Conservation (phyloP, 2,797 vertebrate species). For the Mastacembelus armatus region DNA sequence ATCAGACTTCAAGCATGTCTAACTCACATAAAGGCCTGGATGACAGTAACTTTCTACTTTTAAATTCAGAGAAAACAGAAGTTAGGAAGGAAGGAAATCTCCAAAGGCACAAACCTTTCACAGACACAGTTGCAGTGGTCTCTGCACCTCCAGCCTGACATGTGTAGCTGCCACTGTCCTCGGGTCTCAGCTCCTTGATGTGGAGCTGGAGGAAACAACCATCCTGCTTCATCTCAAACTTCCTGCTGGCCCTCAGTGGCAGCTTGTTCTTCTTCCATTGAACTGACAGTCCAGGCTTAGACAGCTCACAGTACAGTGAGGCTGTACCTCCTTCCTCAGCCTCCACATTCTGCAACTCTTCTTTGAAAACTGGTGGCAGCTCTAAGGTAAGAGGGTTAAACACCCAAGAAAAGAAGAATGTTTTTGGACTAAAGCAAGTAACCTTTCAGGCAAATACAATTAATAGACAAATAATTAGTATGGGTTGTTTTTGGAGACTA, state of each 20-base stretch:
- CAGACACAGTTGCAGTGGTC: constrained; percentile 54
- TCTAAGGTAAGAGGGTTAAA: constrained; percentile 27
- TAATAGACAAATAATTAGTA: too few species aligned
- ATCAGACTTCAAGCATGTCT: too few species aligned
- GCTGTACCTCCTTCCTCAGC: constrained; percentile 64
- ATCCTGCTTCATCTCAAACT: constrained; percentile 83
- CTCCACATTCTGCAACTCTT: constrained; percentile 57
- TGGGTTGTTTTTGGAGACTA: too few species aligned
- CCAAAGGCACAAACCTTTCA: constrained; percentile 73
- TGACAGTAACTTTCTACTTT: too few species aligned
- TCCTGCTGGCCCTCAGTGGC: constrained; percentile 79
- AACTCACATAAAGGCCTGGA: too few species aligned
- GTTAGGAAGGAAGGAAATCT: too few species aligned
- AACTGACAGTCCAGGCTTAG: constrained; percentile 71
- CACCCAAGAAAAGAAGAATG: too few species aligned
- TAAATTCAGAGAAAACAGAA: too few species aligned
- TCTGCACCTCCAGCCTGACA: constrained; percentile 76
- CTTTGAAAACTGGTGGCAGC: constrained; percentile 46
- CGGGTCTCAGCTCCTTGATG: constrained; percentile 82
- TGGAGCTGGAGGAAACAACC: constrained; percentile 79
- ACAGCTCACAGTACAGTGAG: constrained; percentile 80
- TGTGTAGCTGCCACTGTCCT: constrained; percentile 86
- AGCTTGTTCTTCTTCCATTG: constrained; percentile 87
- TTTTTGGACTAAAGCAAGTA: too few species aligned
- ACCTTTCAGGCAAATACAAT: too few species aligned